Evolutionary conservation across 2,113 vertebrate genomes (phyloP), one percentile per base, ranked within the genome.

Genomic region (Dicaeum eximium): DNA sequence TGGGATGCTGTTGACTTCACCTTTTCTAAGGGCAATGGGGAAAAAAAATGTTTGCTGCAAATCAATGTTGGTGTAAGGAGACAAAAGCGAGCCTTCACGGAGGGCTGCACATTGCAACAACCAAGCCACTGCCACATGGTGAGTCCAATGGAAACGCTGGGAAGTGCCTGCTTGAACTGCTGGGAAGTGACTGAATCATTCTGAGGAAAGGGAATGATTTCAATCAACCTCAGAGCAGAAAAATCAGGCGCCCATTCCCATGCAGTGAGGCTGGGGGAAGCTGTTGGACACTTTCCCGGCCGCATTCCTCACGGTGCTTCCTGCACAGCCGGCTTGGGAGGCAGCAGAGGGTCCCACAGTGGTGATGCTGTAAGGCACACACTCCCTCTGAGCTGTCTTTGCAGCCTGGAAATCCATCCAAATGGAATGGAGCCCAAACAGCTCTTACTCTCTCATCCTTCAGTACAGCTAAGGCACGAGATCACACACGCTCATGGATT

Each of bases 11-110:
- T 84, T 69, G 67, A 1, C 47, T 96, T 97, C 86, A 72, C 56
- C 67, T 90, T 82, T 82, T 80, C 88, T 86, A 86, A 95, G 79
- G 88, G 51, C 53, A 86, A 47, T 25, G 51, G 47, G 38, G 86
- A 23, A 94, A 88, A 97, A 94, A n/a, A n/a, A n/a, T n/a, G 57
- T 94, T 94, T 94, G 37, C 61, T 30, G 28, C 78, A 92, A 93
- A 96, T 95, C 84, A 16, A 0, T 35, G 72, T 80, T 92, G 66
- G 80, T 38, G 16, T 56, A 21, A 17, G 11, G 48, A 44, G 71
- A 78, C 69, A 71, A 92, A 38, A 92, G 71, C 51, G 37, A 70
- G 21, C 25, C 80, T 85, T 69, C 78, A 23, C 22, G 65, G 15
- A 22, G 23, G 2, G 22, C 51, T 70, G 37, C 15, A 18, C n/a